Percentiles rank a stretch among this genome's conserved stretches.
These are phyloP conservation scores for Myopa tessellatipennis DNA, from an alignment of 2,888 invertebrate species.

Conservation along the genomic window DNA sequence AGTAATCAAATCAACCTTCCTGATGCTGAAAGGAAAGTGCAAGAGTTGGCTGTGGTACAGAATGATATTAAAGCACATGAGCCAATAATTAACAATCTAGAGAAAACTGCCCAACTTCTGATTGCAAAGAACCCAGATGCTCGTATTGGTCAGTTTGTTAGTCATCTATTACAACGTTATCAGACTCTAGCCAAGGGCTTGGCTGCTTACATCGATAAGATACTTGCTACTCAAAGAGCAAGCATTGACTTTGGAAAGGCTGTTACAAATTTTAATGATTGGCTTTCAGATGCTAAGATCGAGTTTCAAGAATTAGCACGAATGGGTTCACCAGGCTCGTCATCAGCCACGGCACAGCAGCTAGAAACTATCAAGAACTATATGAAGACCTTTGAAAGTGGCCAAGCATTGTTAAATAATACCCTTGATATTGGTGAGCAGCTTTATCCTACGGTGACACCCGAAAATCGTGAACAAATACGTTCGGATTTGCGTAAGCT, in stretches of 20 bases:
- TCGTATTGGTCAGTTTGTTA: slow-evolving; percentile 82
- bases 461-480: slow-evolving; percentile 87
- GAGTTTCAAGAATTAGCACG: slow-evolving; percentile 80
- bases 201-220: slow-evolving; percentile 76
- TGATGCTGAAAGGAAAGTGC: slow-evolving; percentile 77
- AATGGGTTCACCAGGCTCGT: slow-evolving; percentile 78
- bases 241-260: slow-evolving; percentile 76
- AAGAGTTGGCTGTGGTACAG: slow-evolving; percentile 75
- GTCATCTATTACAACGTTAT: slow-evolving; percentile 81
- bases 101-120: slow-evolving; percentile 78
- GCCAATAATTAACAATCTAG: slow-evolving; percentile 76
- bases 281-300: slow-evolving; percentile 81
- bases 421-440: slow-evolving; percentile 90
- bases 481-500: slow-evolving; percentile 84
- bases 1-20: slow-evolving; percentile 77
- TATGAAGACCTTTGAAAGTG: slow-evolving; percentile 76
- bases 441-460: slow-evolving; percentile 86
- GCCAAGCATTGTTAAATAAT: slow-evolving; percentile 80
- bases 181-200: slow-evolving; percentile 80
- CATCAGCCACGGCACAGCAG: slow-evolving; percentile 79
- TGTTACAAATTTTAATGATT: slow-evolving; percentile 78
- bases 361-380: slow-evolving; percentile 77
- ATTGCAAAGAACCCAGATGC: slow-evolving; percentile 84
- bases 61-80: slow-evolving; percentile 75
- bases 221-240: slow-evolving; percentile 78